These are phyloP conservation scores for Hirudinaria manillensis DNA, from an alignment of 2,888 invertebrate genomes.

Conservation along the genomic window DNA sequence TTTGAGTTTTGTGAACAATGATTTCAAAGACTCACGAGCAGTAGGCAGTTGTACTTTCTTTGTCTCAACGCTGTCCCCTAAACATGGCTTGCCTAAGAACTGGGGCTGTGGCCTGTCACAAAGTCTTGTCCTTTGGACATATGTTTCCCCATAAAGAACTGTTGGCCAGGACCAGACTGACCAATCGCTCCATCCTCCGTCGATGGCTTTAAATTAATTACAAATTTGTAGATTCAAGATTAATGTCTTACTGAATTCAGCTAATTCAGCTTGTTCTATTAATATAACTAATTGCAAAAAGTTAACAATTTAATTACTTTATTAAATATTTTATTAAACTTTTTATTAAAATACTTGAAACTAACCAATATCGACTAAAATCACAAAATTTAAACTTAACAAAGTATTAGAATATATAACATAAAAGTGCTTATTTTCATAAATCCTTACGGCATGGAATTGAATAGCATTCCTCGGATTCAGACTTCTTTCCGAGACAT, in stretches of 20 bases:
- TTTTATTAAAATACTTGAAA: neutral
- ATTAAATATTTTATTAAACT: no score
- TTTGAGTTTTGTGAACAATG: neutral
- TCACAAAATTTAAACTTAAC: no score
- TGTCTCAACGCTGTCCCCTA: slow-evolving; percentile 43
- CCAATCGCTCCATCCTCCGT: slow-evolving; percentile 38
- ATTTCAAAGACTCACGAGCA: slow-evolving; percentile 20
- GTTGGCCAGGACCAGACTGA: slow-evolving; percentile 42
- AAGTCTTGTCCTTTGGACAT: slow-evolving; percentile 42
- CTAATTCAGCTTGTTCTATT: no score
- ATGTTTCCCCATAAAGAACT: slow-evolving; percentile 45
- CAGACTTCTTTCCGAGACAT: slow-evolving; percentile 46
- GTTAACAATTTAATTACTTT: no score
- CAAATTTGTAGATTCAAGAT: no score
- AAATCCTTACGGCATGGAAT: slow-evolving; percentile 41
- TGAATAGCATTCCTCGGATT: slow-evolving; percentile 44
- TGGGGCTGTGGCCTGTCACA: slow-evolving; percentile 50
- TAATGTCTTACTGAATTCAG: no score
- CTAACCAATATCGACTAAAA: no score
- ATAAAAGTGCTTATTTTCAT: neutral
- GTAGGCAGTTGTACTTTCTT: slow-evolving; percentile 42
- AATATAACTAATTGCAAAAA: no score
- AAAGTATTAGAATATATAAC: neutral
- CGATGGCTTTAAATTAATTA: slow-evolving; percentile 29
- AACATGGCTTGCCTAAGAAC: slow-evolving; percentile 48